Percentiles rank a stretch among this genome's conserved stretches.
phyloP scores from a whole-genome alignment of 2,797 vertebrate genomes.

The Thripadectes ignobilis region DNA sequence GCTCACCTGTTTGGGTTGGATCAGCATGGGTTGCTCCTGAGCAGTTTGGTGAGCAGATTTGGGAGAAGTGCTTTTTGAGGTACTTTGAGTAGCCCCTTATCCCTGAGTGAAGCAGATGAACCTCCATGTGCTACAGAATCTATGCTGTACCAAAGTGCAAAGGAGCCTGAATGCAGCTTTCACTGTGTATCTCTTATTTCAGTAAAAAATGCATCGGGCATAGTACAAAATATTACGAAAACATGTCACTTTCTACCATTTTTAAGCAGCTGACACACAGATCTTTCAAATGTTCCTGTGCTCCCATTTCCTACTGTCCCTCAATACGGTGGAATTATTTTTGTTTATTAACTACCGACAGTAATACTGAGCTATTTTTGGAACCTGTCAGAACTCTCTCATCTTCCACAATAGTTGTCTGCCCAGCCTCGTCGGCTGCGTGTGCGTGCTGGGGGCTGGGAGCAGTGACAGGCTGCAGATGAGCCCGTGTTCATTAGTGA shows the following conservation, averaged over 20 bases:
- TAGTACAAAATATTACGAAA: neutral
- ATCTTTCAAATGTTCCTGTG: neutral
- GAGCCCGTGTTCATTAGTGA: constrained; percentile 80
- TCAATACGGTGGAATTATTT: neutral
- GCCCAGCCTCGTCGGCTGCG: constrained; percentile 49
- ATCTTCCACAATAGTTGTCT: constrained; percentile 61
- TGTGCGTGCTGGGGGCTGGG: constrained; percentile 67
- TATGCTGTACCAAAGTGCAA: neutral
- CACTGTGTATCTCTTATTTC: neutral
- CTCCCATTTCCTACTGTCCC: neutral
- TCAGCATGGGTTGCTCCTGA: rapidly evolving
- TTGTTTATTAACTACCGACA: constrained; percentile 17
- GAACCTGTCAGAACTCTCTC: constrained; percentile 71
- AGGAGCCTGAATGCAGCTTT: neutral
- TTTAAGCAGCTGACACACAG: neutral
- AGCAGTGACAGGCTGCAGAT: constrained; percentile 78
- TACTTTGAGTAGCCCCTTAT: neutral
- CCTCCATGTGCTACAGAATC: rapidly evolving
- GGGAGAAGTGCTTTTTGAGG: neutral
- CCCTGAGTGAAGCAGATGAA: neutral
- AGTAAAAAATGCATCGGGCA: neutral
- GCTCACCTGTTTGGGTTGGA: neutral
- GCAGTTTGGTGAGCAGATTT: neutral
- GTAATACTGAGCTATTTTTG: constrained; percentile 51
- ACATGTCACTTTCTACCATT: neutral